A percentile compares a stretch with the other conserved stretches of the same genome.
phyloP scores from a whole-genome alignment of 2,888 invertebrate genomes.

The Horisme vitalbata region DNA sequence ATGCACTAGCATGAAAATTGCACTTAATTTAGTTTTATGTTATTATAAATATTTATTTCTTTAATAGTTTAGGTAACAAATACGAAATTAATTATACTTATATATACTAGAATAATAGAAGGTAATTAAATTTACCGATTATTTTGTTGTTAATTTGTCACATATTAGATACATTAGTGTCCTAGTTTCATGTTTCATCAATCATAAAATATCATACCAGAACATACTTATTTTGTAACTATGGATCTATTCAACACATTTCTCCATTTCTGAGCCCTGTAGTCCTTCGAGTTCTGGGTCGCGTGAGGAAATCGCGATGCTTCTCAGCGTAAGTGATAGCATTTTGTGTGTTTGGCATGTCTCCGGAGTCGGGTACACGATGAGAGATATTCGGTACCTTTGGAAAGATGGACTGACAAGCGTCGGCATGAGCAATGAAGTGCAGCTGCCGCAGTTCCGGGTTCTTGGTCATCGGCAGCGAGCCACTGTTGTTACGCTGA shows the following conservation, averaged over 20 bases:
- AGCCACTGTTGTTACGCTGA: conserved; percentile 95
- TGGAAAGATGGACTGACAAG: conserved; percentile 96
- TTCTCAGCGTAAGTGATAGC: conserved; percentile 82
- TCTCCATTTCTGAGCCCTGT: conserved; percentile 49
- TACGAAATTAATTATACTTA: no score
- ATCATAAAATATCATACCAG: conserved; percentile 35
- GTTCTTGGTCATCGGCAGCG: conserved; percentile 98
- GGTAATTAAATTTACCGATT: no score
- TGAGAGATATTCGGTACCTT: conserved; percentile 98
- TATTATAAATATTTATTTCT: not conserved
- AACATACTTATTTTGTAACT: conserved; percentile 24
- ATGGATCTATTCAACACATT: conserved; percentile 44
- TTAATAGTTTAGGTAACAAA: not conserved
- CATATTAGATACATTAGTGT: conserved; percentile 33
- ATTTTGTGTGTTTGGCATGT: conserved; percentile 83
- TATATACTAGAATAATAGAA: no score
- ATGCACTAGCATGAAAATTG: conserved; percentile 6
- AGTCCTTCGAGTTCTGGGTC: conserved; percentile 47
- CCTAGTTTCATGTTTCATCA: conserved; percentile 2
- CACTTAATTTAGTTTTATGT: not conserved
- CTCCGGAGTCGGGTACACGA: conserved; percentile 96
- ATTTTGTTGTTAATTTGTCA: conserved; percentile 3
- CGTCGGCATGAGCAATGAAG: conserved; percentile 97
- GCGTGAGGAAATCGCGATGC: conserved; percentile 61
- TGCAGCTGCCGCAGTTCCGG: conserved; percentile 98